Evolutionary conservation across 2,797 vertebrate species (phyloP).

Genomic region (Champsocephalus esox): DNA sequence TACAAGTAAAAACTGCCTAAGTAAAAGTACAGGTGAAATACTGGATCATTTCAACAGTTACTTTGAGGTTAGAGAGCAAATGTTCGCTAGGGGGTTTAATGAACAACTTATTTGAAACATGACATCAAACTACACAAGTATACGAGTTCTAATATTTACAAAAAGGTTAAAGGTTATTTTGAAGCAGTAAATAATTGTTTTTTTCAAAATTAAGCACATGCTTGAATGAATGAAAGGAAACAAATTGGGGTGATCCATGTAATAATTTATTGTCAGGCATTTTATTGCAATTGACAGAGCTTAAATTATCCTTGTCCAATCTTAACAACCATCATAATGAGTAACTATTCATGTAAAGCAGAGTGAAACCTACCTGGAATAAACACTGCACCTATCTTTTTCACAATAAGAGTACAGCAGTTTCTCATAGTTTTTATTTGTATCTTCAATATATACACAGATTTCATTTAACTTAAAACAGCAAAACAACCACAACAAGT

Average conservation of each 20-base stretch:
- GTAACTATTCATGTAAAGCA: slow-evolving; percentile 47
- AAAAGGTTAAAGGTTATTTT: not conserved
- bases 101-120: not conserved
- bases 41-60: not conserved
- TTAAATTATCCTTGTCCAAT: slow-evolving; percentile 39
- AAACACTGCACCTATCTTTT: slow-evolving; percentile 44
- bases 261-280: slow-evolving; percentile 73
- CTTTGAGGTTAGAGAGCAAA: not conserved
- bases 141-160: not conserved
- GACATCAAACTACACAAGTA: not conserved
- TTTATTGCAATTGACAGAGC: slow-evolving; percentile 63
- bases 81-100: not conserved
- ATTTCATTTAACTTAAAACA: slow-evolving; percentile 78
- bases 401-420: slow-evolving; percentile 67
- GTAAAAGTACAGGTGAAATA: not conserved
- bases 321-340: slow-evolving; percentile 23
- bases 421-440: slow-evolving; percentile 62
- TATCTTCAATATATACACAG: slow-evolving; percentile 82
- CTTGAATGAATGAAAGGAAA: not conserved
- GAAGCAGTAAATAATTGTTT: not conserved
- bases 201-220: not conserved
- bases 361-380: slow-evolving; percentile 34
- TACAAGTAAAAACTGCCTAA: not conserved
- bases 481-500: slow-evolving; percentile 64
- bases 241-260: slow-evolving; percentile 23